Percentiles rank a stretch among this genome's conserved stretches.
These are phyloP conservation scores for Edolisoma coerulescens DNA, from an alignment of 2,113 vertebrate species.

Conservation along the genomic window DNA sequence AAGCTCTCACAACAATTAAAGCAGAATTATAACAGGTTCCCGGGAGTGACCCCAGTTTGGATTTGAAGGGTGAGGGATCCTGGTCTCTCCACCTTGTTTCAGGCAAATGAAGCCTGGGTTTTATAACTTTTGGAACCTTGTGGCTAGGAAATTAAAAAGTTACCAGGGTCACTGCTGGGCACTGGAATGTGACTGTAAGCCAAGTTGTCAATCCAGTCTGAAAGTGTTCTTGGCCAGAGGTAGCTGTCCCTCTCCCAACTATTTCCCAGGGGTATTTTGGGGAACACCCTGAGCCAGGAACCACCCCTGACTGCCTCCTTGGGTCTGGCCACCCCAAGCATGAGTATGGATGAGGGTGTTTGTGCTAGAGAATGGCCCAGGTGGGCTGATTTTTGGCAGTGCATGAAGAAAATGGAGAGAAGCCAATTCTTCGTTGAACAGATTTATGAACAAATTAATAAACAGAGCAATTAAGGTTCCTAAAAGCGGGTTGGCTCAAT, in stretches of 20 bases:
- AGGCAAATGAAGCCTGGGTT: not conserved
- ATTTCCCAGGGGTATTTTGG: not conserved
- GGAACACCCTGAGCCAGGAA: not conserved
- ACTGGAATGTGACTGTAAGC: not conserved
- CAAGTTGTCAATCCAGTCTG: not conserved
- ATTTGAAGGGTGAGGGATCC: not conserved
- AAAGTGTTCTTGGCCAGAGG: not conserved
- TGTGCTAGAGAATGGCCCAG: not conserved
- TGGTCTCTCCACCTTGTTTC: not conserved
- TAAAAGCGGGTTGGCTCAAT: too few relatives aligned
- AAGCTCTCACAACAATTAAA: conserved; percentile 56
- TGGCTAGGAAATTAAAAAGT: not conserved
- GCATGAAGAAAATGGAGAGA: too few relatives aligned
- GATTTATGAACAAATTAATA: too few relatives aligned
- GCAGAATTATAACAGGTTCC: not conserved
- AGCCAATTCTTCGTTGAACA: too few relatives aligned
- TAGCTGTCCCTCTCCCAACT: not conserved
- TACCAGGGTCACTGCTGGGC: not conserved
- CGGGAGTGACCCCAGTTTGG: not conserved
- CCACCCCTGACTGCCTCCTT: not conserved
- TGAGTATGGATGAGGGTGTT: too few relatives aligned
- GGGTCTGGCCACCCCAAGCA: not conserved
- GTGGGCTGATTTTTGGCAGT: not conserved
- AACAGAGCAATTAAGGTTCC: too few relatives aligned
- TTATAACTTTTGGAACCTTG: not conserved